Evolutionary conservation across 2,113 vertebrate genomes (phyloP).

Genomic region (Jaculus jaculus): DNA sequence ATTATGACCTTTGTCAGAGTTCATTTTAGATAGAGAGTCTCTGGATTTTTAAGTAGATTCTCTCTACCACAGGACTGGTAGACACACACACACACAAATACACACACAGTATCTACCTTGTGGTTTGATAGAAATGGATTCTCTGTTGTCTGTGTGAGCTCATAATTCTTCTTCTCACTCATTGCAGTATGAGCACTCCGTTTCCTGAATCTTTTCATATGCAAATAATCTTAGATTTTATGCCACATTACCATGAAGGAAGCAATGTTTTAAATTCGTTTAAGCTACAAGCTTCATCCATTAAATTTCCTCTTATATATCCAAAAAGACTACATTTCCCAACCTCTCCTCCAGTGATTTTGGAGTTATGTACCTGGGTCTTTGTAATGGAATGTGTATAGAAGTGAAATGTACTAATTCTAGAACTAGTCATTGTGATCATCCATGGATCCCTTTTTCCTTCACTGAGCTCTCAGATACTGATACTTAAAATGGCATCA

Average conservation of each 20-base stretch:
- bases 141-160: background rate
- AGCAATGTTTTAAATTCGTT: constrained; percentile 2
- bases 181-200: background rate
- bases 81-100: too few relatives aligned
- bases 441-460: background rate
- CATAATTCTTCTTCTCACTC: background rate
- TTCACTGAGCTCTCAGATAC: background rate
- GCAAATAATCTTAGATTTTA: background rate
- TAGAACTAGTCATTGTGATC: background rate
- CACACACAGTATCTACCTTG: background rate
- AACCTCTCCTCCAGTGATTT: background rate
- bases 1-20: background rate
- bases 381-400: background rate
- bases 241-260: background rate
- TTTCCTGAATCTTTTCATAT: background rate
- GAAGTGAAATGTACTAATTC: background rate
- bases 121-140: background rate
- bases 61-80: background rate
- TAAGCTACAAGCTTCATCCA: background rate
- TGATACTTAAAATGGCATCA: constrained; percentile 10
- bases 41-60: background rate
- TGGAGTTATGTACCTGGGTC: background rate
- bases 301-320: background rate
- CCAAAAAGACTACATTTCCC: background rate
- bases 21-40: constrained; percentile 3